Conservation (phyloP, 2,888 invertebrate genomes). For the Papilio demoleus region DNA sequence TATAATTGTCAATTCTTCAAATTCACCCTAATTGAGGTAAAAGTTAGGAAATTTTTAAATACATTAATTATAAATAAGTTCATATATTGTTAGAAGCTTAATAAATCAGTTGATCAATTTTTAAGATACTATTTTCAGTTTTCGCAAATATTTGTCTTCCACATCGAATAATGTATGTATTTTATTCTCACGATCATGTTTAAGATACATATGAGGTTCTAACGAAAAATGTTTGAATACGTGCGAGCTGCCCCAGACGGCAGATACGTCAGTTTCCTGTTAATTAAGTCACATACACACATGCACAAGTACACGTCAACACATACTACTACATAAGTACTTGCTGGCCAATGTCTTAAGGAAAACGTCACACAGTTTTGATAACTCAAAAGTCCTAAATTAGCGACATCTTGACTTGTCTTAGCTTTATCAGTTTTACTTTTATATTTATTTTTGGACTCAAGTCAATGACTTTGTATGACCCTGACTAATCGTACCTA, state of each 20-base stretch:
- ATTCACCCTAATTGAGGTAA: no score
- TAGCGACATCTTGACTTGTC: background rate
- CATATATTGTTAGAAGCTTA: background rate
- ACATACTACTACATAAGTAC: slow-evolving; percentile 5
- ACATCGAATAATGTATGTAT: background rate
- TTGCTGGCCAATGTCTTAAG: background rate
- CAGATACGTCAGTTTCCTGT: slow-evolving; percentile 41
- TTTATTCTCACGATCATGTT: slow-evolving; percentile 37
- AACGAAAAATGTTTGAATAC: slow-evolving; percentile 39
- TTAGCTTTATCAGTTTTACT: background rate
- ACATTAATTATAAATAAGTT: background rate
- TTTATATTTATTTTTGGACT: background rate
- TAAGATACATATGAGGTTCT: slow-evolving; percentile 30
- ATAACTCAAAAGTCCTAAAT: slow-evolving; percentile 1
- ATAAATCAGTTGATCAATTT: background rate
- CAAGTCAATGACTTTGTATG: background rate
- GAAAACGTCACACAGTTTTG: background rate
- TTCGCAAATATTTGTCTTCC: background rate
- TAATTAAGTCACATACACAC: slow-evolving; percentile 36
- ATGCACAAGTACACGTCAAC: background rate
- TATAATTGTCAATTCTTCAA: background rate
- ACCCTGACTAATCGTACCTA: background rate
- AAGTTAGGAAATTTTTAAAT: no score
- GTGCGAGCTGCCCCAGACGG: slow-evolving; percentile 9
- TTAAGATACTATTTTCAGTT: background rate